These are phyloP conservation scores for Acanthaster planci DNA, from an alignment of 35 echinoderm and acorn worm species.

Conservation along the genomic window DNA sequence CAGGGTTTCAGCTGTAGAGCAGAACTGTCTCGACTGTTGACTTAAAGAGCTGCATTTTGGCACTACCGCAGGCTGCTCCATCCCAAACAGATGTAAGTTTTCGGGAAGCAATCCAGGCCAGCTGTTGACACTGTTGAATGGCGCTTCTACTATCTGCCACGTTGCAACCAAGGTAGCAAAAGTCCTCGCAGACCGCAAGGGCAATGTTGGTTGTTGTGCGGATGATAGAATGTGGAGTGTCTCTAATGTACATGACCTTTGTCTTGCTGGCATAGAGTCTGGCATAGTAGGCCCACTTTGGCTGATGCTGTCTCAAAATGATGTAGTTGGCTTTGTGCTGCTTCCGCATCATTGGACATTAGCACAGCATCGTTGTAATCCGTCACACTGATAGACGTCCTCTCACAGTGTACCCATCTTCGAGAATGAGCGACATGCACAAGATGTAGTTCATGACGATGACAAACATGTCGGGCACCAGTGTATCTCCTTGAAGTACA, in stretches of 20 bases:
- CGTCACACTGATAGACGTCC: neutral
- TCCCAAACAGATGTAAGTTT: neutral
- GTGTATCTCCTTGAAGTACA: neutral
- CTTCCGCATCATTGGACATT: neutral
- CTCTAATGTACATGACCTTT: neutral
- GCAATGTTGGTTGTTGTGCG: neutral
- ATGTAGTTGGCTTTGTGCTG: neutral
- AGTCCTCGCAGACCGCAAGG: neutral
- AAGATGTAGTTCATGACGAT: constrained; percentile 5
- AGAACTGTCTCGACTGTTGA: neutral
- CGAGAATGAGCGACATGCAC: neutral
- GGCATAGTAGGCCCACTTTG: neutral
- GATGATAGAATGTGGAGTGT: neutral
- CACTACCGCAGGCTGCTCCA: neutral
- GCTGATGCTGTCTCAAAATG: constrained; percentile 6
- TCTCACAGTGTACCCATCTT: neutral
- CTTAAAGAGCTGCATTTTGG: neutral
- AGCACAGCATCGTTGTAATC: neutral
- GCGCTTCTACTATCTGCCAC: constrained; percentile 6
- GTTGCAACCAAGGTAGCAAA: constrained; percentile 4
- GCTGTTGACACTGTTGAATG: neutral
- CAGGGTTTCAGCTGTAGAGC: neutral
- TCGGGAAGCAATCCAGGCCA: neutral
- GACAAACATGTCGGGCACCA: neutral
- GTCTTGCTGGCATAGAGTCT: neutral